Evolutionary conservation across 2,888 invertebrate genomes (phyloP).

Genomic region (Bhutanitis thaidina): DNA sequence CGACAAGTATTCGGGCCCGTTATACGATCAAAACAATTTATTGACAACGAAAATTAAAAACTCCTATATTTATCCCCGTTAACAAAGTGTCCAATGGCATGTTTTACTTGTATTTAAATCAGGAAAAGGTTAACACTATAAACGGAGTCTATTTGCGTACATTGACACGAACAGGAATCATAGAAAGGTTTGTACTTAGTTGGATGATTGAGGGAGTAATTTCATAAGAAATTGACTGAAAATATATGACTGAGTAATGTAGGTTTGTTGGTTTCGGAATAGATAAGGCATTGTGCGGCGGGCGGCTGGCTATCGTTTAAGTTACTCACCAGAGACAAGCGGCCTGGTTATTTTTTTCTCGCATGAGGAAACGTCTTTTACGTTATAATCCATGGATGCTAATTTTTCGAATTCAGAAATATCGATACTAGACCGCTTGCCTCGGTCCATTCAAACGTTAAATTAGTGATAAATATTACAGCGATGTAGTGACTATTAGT

Average conservation of each 20-base stretch:
- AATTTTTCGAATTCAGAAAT: constrained; percentile 22
- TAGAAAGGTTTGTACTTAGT: constrained; percentile 67
- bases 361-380: constrained; percentile 16
- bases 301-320: constrained; percentile 66
- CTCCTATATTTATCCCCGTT: constrained; percentile 38
- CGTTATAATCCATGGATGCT: constrained; percentile 10
- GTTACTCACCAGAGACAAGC: constrained; percentile 48
- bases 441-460: constrained; percentile 41
- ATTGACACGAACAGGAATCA: constrained; percentile 44
- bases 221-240: constrained; percentile 77
- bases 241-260: constrained; percentile 77
- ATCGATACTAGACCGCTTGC: constrained; percentile 39
- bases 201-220: constrained; percentile 60
- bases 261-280: constrained; percentile 71
- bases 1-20: constrained; percentile 38
- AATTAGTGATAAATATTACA: constrained; percentile 65
- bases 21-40: constrained; percentile 31
- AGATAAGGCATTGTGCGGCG: constrained; percentile 71
- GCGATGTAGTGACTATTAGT: constrained; percentile 71
- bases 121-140: no score
- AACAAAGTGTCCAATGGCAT: constrained; percentile 22
- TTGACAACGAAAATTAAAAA: not conserved
- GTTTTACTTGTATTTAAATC: no score
- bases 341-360: constrained; percentile 28
- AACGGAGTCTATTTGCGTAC: not conserved